Conservation (phyloP, 2,797 vertebrate genomes). For the Myotis daubentonii region DNA sequence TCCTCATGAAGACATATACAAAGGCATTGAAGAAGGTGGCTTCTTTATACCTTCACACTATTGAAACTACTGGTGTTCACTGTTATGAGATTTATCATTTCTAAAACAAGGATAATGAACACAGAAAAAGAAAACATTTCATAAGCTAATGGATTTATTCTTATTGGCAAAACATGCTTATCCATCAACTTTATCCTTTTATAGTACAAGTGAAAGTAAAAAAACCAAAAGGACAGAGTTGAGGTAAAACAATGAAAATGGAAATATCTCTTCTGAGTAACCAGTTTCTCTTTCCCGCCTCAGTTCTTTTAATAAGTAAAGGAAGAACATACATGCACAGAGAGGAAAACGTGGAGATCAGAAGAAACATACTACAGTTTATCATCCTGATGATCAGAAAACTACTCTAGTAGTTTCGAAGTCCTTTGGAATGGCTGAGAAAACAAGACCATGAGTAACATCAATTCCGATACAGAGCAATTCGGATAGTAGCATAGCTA, state of each 20-base stretch:
- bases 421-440: neutral
- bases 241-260: neutral
- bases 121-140: neutral
- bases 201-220: neutral
- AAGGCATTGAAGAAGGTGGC: neutral
- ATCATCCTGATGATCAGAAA: neutral
- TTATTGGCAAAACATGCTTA: neutral
- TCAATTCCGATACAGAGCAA: neutral
- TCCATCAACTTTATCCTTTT: neutral
- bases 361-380: neutral
- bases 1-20: neutral
- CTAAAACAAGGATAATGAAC: neutral
- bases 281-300: neutral
- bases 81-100: neutral
- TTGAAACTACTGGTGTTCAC: neutral
- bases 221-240: neutral
- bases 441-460: neutral
- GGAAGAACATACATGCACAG: neutral
- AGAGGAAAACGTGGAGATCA: neutral
- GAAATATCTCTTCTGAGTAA: conserved; percentile 22
- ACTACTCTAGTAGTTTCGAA: neutral
- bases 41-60: neutral
- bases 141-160: conserved; percentile 1
- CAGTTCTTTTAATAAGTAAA: conserved; percentile 3
- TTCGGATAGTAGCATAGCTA: neutral